Evolutionary conservation across 2,888 invertebrate species (phyloP).

Genomic region (Drosophila colorata): DNA sequence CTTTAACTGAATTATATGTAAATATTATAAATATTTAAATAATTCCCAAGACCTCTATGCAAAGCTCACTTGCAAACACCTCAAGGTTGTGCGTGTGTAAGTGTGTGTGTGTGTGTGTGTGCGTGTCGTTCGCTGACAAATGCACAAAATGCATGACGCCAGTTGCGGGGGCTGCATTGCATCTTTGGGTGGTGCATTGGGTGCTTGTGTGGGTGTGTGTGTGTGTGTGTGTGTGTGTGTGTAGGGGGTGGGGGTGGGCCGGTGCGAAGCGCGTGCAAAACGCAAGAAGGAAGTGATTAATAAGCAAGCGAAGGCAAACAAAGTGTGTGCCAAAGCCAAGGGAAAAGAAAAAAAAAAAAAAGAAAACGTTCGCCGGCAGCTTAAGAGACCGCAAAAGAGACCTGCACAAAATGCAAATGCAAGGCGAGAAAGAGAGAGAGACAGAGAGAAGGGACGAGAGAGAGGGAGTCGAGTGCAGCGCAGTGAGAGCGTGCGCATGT

Average conservation of each 20-base stretch:
- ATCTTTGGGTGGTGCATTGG: not conserved
- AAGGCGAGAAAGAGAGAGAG: not conserved
- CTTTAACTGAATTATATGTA: constrained; percentile 7
- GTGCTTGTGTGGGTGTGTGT: no score
- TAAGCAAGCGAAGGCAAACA: constrained; percentile 58
- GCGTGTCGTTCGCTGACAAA: constrained; percentile 55
- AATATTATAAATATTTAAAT: constrained; percentile 14
- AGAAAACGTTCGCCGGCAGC: constrained; percentile 40
- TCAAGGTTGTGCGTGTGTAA: constrained; percentile 38
- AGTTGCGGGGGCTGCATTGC: constrained; percentile 11
- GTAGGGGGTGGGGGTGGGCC: not conserved
- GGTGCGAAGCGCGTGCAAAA: constrained; percentile 50
- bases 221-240: no score
- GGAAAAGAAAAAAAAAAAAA: constrained; percentile 14
- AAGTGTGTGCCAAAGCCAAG: constrained; percentile 26
- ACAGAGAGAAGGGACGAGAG: not conserved
- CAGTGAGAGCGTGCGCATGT: constrained; percentile 71
- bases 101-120: constrained; percentile 21
- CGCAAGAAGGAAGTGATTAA: constrained; percentile 73
- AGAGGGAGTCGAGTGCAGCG: constrained; percentile 21
- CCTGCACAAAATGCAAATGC: constrained; percentile 27
- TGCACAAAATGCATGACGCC: constrained; percentile 62
- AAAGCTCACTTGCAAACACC: constrained; percentile 9
- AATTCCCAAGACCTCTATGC: not conserved
- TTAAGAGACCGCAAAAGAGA: constrained; percentile 57